Evolutionary conservation across 2,888 invertebrate genomes (phyloP), one percentile per base, ranked within the genome.

Genomic region (Timandra comae): DNA sequence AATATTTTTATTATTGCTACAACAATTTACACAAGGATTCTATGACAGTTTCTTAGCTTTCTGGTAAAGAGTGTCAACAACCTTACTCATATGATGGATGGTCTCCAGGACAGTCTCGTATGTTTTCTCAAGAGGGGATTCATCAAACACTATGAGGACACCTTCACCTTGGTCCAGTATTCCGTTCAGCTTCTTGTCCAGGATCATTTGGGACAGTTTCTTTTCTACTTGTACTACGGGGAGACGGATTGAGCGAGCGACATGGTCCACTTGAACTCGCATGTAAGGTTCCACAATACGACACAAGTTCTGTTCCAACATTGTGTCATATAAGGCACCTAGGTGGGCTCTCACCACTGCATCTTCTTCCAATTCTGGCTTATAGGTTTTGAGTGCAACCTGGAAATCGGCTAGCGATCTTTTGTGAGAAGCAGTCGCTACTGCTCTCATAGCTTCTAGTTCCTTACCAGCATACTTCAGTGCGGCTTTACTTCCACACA

Each of bases 271-370:
- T 90, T 99, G 96, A 1, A 99, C 99, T 59, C 95, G 89, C 52
- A 97, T 98, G 78, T 98, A 99, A 1, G 99, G 99, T 80, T 99
- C 99, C 46, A 99, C 99, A 56, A 99, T 96, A 47, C 99, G 91
- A 78, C 97, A 98, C 55, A 99, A 88, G 87, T 99, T 99, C 82
- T 99, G 99, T 81, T 99, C 99, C 74, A 99, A 87, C 95, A 99
- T 97, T 50, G 96, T 97, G 66, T 99, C 99, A 66, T 99, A 99
- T 21, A 99, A 87, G 7, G 98, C 96, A 41, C 96, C 96, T 51
- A 99, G 91, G 80, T 99, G 99, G 53, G 98, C 97, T 62, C 96
- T 90, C 3, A 99, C 98, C 39, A 99, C 98, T 32, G 96, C 93
- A 87, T 99, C 99, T 61, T 98, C 95, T 64, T 95, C 95, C 33